These are phyloP conservation scores for Conops quadrifasciatus DNA, from an alignment of 2,888 invertebrate genomes.

Conservation along the genomic window DNA sequence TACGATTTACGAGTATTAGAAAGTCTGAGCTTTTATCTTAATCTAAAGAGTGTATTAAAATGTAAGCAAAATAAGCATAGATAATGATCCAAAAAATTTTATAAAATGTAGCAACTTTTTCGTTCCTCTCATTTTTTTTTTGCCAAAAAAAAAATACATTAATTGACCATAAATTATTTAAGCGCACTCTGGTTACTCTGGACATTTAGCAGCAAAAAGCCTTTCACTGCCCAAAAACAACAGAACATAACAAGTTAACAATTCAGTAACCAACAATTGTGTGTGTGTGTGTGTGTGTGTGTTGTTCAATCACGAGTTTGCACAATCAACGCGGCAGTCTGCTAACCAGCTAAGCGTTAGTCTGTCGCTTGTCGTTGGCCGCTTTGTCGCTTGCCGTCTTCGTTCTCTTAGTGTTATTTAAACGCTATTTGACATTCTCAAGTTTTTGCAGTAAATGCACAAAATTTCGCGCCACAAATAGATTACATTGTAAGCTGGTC, in stretches of 20 bases:
- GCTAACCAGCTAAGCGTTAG: neutral
- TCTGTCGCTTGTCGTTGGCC: neutral
- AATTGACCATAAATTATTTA: neutral
- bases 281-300: no score
- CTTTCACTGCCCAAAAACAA: neutral
- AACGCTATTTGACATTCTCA: conserved; percentile 16
- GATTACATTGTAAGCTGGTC: conserved; percentile 2
- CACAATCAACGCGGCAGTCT: neutral
- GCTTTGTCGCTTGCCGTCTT: neutral
- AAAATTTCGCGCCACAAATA: conserved; percentile 18
- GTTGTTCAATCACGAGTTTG: neutral
- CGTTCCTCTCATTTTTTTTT: no score
- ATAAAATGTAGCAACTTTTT: no score
- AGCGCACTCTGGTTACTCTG: no score
- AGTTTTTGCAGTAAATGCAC: conserved; percentile 22
- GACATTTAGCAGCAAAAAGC: neutral
- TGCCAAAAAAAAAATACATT: no score
- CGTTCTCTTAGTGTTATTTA: neutral
- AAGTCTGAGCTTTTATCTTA: no score
- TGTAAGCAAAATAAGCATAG: no score
- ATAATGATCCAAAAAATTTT: no score
- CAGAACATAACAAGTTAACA: neutral
- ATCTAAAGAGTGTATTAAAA: no score
- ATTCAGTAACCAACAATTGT: no score
- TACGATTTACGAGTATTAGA: no score